Base-by-base conservation (phyloP, 2,113 vertebrate species). In the Panthera tigris region DNA sequence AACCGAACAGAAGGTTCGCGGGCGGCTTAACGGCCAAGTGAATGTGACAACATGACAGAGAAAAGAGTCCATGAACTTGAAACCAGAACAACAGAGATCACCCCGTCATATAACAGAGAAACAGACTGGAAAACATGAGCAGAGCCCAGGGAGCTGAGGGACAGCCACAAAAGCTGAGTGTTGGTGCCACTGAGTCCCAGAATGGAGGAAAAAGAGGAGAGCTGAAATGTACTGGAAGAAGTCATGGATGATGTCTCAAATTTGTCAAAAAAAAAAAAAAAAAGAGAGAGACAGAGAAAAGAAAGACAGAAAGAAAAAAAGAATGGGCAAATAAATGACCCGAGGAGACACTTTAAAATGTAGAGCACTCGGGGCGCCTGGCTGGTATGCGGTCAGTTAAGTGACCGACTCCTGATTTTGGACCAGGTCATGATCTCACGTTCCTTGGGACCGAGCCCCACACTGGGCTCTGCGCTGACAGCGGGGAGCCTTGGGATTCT, bases 141-240 rank as follows among this genome's bases (percentile, higher is more conserved):
- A 0, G 66, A 27, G 48, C 66, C 48, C 6, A 11, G 61, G 57
- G 65, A 41, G n/a, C 39, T 1, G 0, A 1, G 41, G 50, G 45
- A 8, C 19, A 39, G 12, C 39, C 25, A 33, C 48, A 27, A 31
- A 41, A 9, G 61, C 48, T 1, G 31, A 33, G 4, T 3, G 7
- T 5, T 21, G 61, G 11, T 1, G 2, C 9, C 7, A 13, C 3
- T 0, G 39, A 27, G 50, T 14, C 4, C 29, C n/a, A 48, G 63
- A 14, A 55, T 0, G 16, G 10, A 25, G n/a, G 7, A 13, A 23
- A 31, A 16, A 33, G 55, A 63, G 16, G 23, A n/a, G 27, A 23
- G 8, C 33, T 55, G 29, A 41, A 9, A 27, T 0, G 55, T 3
- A 4, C 45, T 4, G 18, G 15, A 48, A 41, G 27, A 48, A 76